phyloP scores from a whole-genome alignment of 2,888 invertebrate species.

The Clistopyga incitator region DNA sequence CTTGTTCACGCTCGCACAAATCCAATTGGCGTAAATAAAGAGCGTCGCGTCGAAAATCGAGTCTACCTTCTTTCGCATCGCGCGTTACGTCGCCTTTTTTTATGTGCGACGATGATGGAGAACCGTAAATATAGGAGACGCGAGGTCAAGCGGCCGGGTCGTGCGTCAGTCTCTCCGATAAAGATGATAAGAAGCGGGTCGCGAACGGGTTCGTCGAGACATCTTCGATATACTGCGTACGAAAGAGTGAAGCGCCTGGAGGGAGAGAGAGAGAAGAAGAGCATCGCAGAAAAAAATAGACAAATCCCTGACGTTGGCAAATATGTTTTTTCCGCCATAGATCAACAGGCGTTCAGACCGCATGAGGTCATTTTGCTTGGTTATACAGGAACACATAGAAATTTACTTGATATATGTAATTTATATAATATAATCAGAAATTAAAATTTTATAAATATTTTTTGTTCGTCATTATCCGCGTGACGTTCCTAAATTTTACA shows the following conservation, averaged over 20 bases:
- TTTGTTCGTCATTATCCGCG: no score
- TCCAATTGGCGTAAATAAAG: background rate
- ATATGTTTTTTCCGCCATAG: background rate
- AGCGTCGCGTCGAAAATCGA: background rate
- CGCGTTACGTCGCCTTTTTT: no score
- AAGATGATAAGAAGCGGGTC: constrained; percentile 59
- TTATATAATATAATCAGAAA: no score
- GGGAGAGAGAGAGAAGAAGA: background rate
- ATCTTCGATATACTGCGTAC: constrained; percentile 1
- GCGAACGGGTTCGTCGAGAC: background rate
- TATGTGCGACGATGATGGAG: background rate
- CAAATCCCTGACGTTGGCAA: background rate
- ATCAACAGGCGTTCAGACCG: background rate
- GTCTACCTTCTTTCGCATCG: background rate
- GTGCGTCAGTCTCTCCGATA: constrained; percentile 55
- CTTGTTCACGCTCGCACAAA: constrained; percentile 7
- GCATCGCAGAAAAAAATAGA: background rate
- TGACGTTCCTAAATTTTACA: no score
- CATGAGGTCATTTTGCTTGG: background rate
- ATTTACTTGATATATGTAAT: no score
- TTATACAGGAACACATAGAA: no score
- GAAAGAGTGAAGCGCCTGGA: constrained; percentile 14
- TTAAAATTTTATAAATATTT: no score
- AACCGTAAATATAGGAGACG: constrained; percentile 44
- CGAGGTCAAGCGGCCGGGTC: constrained; percentile 57